Base-by-base conservation (phyloP, 1,140 invertebrate species). In the Diachasmimorpha longicaudata region DNA sequence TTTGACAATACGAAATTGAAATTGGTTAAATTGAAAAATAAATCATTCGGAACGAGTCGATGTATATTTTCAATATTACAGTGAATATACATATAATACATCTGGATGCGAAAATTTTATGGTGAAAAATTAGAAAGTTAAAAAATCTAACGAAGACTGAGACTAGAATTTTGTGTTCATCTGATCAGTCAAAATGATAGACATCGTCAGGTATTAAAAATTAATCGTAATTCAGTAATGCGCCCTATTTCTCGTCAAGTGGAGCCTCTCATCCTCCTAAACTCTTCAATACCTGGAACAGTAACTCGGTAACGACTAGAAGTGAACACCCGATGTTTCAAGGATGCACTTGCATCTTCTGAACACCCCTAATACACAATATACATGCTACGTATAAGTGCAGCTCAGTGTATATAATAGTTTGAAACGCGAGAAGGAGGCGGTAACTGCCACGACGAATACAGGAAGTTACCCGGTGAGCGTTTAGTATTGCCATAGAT, bases 401-500 rank as follows among this genome's bases (percentile, higher is more conserved):
- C 16, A 48, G 55, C 11, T 63, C 58, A 25, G 58, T 8, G 21
- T 23, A 23, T 44, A 36, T 46, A 37, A 42, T 73, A 31, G 44
- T 52, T 71, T 42, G 67, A 36, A 70, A 69, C 21, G 25, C n/a
- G 25, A n/a, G 63, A 39, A 71, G 42, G 74, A 58, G 55, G 69
- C 48, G 69, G 74, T 70, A 70, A 36, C 39, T 68, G 74, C 39
- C 21, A 52, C 21, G 68, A 25, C 36, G 48, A 77, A 70, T 70
- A 44, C 70, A 77, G 70, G 70, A 77, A 77, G 66, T 73, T 42
- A 19, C 42, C 23, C 68, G 36, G 39, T 69, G 44, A 52, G 66
- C 70, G 44, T 73, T 75, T 75, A 70, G 69, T 70, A 2, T 37
- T 68, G 21, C n/a, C 42, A 58, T 77, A 73, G 63, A 77, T 77